These are phyloP conservation scores for Drosophila testacea DNA, from an alignment of 2,888 invertebrate genomes.

Conservation along the genomic window DNA sequence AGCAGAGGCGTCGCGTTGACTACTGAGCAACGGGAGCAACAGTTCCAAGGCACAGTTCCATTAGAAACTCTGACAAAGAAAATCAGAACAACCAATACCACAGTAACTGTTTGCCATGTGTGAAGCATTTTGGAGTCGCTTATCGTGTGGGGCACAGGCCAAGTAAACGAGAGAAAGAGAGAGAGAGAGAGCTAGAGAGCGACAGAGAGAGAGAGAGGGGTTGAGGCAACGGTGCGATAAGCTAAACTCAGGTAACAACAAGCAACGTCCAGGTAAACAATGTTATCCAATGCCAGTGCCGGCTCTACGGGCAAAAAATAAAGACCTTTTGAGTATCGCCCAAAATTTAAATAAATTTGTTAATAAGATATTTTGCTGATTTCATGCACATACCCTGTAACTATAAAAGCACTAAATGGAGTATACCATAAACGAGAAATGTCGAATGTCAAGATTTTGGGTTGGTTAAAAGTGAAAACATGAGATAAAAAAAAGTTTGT, in stretches of 20 bases:
- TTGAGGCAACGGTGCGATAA: slow-evolving; percentile 56
- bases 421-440: background rate
- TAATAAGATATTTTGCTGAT: background rate
- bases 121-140: slow-evolving; percentile 51
- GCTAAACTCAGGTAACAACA: slow-evolving; percentile 65
- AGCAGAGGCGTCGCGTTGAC: slow-evolving; percentile 40
- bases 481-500: no score
- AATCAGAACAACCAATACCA: slow-evolving; percentile 40
- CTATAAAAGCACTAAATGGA: background rate
- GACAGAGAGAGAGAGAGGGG: background rate
- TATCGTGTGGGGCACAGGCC: slow-evolving; percentile 45
- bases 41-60: slow-evolving; percentile 6
- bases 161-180: slow-evolving; percentile 1
- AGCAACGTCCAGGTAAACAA: slow-evolving; percentile 68
- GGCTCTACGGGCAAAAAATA: slow-evolving; percentile 12
- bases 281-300: slow-evolving; percentile 39
- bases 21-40: slow-evolving; percentile 39
- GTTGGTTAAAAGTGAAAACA: no score
- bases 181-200: background rate
- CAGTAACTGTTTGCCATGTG: slow-evolving; percentile 5
- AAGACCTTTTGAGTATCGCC: slow-evolving; percentile 2
- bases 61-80: slow-evolving; percentile 31
- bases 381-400: background rate
- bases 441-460: no score
- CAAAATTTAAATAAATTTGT: slow-evolving; percentile 1